These are phyloP conservation scores for Sturnira hondurensis DNA, from an alignment of 2,113 vertebrate genomes.

Conservation along the genomic window DNA sequence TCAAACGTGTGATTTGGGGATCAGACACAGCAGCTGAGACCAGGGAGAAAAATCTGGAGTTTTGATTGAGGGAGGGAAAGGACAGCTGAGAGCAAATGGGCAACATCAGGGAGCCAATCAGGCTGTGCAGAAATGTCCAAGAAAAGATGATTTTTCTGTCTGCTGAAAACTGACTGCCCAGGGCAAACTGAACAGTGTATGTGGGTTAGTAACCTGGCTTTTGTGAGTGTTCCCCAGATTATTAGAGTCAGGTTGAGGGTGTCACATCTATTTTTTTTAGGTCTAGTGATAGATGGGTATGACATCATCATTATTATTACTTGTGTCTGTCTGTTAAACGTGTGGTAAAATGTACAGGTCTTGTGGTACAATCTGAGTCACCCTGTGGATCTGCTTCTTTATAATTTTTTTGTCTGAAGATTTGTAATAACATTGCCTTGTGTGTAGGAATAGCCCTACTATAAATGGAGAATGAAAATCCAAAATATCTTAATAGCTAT, in stretches of 20 bases:
- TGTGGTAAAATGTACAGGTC: background rate
- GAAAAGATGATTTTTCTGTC: background rate
- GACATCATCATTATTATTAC: background rate
- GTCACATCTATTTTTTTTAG: background rate
- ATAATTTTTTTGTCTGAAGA: background rate
- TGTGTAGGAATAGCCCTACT: background rate
- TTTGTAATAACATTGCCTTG: background rate
- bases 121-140: background rate
- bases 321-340: background rate
- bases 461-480: slow-evolving; percentile 8
- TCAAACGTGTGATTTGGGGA: background rate
- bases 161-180: background rate
- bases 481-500: background rate
- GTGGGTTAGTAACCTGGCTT: background rate
- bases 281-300: background rate
- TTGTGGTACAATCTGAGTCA: background rate
- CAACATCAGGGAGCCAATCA: slow-evolving; percentile 11
- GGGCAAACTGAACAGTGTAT: background rate
- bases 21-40: background rate
- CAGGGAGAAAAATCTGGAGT: background rate
- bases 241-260: background rate
- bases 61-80: background rate
- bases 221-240: background rate
- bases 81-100: slow-evolving; percentile 10
- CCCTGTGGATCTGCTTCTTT: background rate